Evolutionary conservation across 2,113 vertebrate species (phyloP).

Genomic region (Diphyllodes magnificus): DNA sequence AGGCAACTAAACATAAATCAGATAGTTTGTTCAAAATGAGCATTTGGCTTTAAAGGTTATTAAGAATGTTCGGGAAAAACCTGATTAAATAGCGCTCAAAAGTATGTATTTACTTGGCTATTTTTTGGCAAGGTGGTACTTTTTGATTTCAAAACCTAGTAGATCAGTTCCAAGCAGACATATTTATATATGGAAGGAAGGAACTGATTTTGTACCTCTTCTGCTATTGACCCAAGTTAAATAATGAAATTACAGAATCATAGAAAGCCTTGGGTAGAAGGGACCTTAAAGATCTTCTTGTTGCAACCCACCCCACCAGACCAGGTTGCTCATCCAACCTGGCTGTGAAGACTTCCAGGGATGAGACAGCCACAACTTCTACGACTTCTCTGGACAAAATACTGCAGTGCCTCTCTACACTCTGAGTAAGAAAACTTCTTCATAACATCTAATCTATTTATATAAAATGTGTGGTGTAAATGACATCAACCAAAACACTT

Average conservation of each 20-base stretch:
- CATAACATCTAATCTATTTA: not conserved
- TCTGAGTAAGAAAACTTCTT: not conserved
- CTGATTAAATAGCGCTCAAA: not conserved
- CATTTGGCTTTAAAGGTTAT: not conserved
- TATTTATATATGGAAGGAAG: not conserved
- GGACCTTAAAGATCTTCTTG: not conserved
- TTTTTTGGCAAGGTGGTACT: not conserved
- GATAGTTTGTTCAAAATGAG: not conserved
- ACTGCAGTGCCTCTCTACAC: not conserved
- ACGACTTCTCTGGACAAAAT: not conserved
- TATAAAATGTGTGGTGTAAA: not conserved
- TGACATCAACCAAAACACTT: not conserved
- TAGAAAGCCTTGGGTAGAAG: not conserved
- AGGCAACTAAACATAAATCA: not conserved
- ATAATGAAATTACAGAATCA: not conserved
- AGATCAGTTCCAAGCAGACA: not conserved
- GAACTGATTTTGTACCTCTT: not conserved
- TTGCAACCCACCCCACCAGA: not conserved
- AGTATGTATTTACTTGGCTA: not conserved
- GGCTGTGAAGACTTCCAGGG: not conserved
- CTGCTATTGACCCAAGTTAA: not conserved
- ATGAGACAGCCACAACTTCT: not conserved
- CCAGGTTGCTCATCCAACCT: not conserved
- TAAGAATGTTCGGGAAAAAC: not conserved
- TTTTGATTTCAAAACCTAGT: not conserved